phyloP scores from a whole-genome alignment of 2,888 invertebrate species.

The Eretmocerus hayati region DNA sequence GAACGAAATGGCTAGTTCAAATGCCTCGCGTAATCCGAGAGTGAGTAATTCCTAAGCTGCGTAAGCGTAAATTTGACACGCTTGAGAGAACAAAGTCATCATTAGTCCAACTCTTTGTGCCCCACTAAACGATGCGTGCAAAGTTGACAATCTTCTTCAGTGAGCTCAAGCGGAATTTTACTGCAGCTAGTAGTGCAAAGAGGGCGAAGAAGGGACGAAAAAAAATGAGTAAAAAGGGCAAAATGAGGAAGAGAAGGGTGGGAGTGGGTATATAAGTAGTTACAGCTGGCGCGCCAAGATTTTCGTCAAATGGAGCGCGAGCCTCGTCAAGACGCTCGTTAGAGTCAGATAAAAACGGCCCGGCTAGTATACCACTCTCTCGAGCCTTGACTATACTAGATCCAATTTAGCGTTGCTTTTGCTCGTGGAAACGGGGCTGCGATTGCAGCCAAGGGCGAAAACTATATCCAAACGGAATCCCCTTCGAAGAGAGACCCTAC shows the following conservation, averaged over 20 bases:
- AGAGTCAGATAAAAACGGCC: conserved; percentile 10
- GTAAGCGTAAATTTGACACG: too few relatives aligned
- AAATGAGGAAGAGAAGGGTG: background rate
- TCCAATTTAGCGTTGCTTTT: conserved; percentile 18
- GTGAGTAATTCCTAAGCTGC: too few relatives aligned
- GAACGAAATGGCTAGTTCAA: too few relatives aligned
- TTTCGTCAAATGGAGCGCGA: conserved; percentile 16
- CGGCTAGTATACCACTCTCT: conserved; percentile 4
- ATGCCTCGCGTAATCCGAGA: too few relatives aligned
- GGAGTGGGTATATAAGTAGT: conserved; percentile 4
- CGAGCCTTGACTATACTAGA: conserved; percentile 10
- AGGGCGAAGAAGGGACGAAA: too few relatives aligned
- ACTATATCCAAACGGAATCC: background rate
- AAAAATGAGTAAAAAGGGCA: background rate
- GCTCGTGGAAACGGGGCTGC: conserved; percentile 6
- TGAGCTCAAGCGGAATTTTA: conserved; percentile 2
- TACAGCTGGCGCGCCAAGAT: conserved; percentile 9
- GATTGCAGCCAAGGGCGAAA: conserved; percentile 3
- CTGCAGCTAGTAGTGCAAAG: background rate
- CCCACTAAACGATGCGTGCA: background rate
- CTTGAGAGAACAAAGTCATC: background rate
- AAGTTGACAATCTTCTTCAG: conserved; percentile 12
- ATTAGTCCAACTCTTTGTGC: background rate
- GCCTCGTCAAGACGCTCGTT: conserved; percentile 12
- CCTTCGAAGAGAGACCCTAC: too few relatives aligned